Conservation (phyloP, 37 sponge, comb jelly and placozoan genomes). For the Bolinopsis microptera region DNA sequence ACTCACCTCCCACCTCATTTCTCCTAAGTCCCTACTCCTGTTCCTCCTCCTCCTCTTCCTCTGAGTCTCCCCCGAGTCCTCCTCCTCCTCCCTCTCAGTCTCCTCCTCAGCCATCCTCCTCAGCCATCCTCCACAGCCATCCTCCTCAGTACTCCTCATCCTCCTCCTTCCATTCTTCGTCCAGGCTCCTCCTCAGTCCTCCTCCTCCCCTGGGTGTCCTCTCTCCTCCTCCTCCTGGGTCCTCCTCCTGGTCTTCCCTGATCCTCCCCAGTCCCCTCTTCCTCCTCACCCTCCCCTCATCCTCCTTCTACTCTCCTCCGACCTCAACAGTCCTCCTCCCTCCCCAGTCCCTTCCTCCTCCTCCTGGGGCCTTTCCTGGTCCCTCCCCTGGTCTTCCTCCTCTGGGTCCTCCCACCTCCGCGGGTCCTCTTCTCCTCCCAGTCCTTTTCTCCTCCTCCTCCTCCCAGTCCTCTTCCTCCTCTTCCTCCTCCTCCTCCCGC, state of each 20-base stretch:
- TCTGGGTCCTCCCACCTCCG: not conserved
- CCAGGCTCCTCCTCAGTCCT: not conserved
- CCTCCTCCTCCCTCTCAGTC: too few relatives aligned
- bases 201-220: not conserved
- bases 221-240: too few relatives aligned
- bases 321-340: not conserved
- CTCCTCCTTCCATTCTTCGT: not conserved
- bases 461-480: too few relatives aligned
- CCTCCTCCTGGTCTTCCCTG: too few relatives aligned
- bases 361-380: not conserved
- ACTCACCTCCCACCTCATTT: not conserved
- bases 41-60: not conserved
- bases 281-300: too few relatives aligned
- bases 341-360: not conserved
- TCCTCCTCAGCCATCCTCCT: too few relatives aligned
- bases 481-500: too few relatives aligned
- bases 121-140: too few relatives aligned
- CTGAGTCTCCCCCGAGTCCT: too few relatives aligned
- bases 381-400: not conserved
- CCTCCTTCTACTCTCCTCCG: not conserved
- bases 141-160: too few relatives aligned
- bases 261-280: too few relatives aligned
- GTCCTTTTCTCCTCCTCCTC: too few relatives aligned
- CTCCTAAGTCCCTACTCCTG: not conserved
- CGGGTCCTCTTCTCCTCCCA: not conserved